phyloP scores from a whole-genome alignment of 1,140 invertebrate genomes.

The Pinna nobilis region DNA sequence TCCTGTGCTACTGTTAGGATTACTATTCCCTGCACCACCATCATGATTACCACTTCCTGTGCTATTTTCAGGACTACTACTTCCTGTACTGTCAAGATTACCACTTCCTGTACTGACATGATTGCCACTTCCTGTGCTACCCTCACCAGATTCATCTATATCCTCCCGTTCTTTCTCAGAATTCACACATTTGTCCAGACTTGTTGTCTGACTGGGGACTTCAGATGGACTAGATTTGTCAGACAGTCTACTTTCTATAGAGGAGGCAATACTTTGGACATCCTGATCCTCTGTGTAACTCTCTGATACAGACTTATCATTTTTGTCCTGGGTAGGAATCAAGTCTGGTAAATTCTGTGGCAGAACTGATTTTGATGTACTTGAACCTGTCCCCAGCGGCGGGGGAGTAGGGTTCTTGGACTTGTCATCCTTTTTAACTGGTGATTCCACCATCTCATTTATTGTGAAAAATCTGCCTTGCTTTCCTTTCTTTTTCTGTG shows the following conservation, averaged over 20 bases:
- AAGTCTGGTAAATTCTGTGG: background rate
- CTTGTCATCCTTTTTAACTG: constrained; percentile 1
- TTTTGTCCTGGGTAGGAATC: background rate
- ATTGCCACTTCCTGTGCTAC: background rate
- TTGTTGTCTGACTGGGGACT: constrained; percentile 1
- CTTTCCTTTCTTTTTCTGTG: constrained; percentile 29
- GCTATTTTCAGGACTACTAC: background rate
- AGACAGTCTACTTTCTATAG: background rate
- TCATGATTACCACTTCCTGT: constrained; percentile 8
- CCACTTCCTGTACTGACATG: background rate
- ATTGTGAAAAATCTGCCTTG: constrained; percentile 25
- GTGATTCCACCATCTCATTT: constrained; percentile 36
- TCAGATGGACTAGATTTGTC: background rate
- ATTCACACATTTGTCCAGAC: too few species aligned
- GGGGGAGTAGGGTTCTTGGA: background rate
- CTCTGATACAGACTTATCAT: background rate
- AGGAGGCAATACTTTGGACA: background rate
- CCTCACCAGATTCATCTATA: background rate
- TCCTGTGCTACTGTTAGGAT: background rate
- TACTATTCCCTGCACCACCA: background rate
- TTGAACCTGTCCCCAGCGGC: background rate
- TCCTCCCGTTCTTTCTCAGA: too few species aligned
- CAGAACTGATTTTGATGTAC: background rate
- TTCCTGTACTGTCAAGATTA: background rate
- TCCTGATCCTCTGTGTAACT: background rate